phyloP scores from a whole-genome alignment of 2,888 invertebrate genomes.

The Cylloceria caligata region DNA sequence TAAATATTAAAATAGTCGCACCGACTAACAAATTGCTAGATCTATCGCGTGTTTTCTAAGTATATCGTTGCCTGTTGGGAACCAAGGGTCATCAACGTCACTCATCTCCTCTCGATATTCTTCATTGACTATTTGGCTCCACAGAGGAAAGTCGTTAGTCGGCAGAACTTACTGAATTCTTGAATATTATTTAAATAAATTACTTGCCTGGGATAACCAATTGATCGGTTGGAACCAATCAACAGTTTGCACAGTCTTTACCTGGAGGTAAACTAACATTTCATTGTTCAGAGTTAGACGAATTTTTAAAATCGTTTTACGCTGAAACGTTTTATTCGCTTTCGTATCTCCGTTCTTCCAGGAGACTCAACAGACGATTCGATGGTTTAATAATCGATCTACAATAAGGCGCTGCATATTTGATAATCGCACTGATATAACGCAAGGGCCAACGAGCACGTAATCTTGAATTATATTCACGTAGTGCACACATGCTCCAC shows the following conservation, averaged over 20 bases:
- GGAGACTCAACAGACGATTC: not conserved
- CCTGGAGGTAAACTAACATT: too few species aligned
- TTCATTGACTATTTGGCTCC: not conserved
- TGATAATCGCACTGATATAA: not conserved
- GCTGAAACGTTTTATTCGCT: not conserved
- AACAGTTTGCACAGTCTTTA: too few species aligned
- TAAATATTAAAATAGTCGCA: too few species aligned
- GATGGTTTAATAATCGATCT: not conserved
- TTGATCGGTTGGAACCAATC: not conserved
- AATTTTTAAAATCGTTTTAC: not conserved
- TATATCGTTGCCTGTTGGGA: not conserved
- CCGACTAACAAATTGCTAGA: too few species aligned
- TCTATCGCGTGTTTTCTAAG: too few species aligned
- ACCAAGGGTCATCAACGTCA: not conserved
- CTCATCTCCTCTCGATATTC: not conserved
- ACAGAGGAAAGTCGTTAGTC: too few species aligned
- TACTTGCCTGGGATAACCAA: too few species aligned
- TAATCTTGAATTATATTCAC: constrained; percentile 21
- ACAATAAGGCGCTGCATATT: not conserved
- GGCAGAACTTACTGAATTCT: too few species aligned
- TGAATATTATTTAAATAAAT: too few species aligned
- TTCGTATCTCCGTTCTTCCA: not conserved
- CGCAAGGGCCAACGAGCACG: constrained; percentile 5
- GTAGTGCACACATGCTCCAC: constrained; percentile 13
- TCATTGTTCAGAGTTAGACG: not conserved